Evolutionary conservation across 2,113 vertebrate genomes (phyloP), one percentile per base, ranked within the genome.

Genomic region (Pyrgilauda ruficollis): DNA sequence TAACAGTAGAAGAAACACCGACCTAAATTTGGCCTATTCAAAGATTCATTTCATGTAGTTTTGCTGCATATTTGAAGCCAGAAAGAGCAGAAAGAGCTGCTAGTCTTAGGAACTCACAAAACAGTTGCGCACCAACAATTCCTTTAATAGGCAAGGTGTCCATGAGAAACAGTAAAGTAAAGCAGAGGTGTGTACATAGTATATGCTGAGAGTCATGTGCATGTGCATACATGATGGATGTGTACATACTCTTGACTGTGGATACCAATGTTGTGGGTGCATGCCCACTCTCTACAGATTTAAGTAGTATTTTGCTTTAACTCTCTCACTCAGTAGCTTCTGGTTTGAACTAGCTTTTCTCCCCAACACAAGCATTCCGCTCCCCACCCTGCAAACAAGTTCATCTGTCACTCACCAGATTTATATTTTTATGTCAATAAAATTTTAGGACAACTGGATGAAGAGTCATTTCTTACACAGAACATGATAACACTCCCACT

Each of bases 1-100:
- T 91, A 97, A 68, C 89, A 84, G 85, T 96, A 96, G 94, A 97
- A 98, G 97, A 97, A 96, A 96, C 95, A 97, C 97, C 79, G 93
- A 96, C 90, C 88, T 87, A 91, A 79, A 85, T 96, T 93, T 96
- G 97, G 97, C 96, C 96, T 94, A 66, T 78, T 96, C 66, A 91
- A 47, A 94, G 93, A 91, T 94, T 92, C 31, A 16, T 91, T 94
- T 93, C 7, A 58, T 94, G 58, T 96, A 64, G 75, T 95, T 96
- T 94, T 96, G 96, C 97, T 97, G 97, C 90, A 91, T 95, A 95
- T 95, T 95, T 82, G 96, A 97, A 97, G 97, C 96, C 58, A 86
- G 89, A 94, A 96, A 95, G 83, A 95, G 91, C 91, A 90, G 74
- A 84, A 94, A 69, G 76, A 96, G 93, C 93, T 86, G 62, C 87